Evolutionary conservation across 2,888 invertebrate genomes (phyloP).

Genomic region (Gibbula magus): DNA sequence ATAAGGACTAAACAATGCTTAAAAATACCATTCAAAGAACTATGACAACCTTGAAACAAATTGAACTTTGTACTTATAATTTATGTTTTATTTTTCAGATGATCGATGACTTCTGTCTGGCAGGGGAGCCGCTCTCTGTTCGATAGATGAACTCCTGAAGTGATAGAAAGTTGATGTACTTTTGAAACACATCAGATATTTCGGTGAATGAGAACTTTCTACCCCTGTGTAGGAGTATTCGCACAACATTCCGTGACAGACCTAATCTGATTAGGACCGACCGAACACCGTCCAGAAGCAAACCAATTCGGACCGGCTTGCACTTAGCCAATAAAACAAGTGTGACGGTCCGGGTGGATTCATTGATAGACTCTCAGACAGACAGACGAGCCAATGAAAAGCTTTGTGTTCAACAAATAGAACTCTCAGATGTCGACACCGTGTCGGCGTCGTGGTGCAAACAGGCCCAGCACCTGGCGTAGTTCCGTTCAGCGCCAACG

Average conservation of each 20-base stretch:
- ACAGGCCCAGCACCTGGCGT: conserved; percentile 5
- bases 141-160: background rate
- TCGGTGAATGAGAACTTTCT: background rate
- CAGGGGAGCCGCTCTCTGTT: background rate
- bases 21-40: no score
- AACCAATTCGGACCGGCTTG: background rate
- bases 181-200: no score
- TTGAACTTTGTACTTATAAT: background rate
- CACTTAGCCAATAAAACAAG: background rate
- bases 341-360: background rate
- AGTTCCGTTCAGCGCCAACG: conserved; percentile 18
- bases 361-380: no score
- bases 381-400: no score
- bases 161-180: background rate
- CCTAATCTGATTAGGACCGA: background rate
- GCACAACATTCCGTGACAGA: background rate
- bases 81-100: background rate
- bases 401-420: no score
- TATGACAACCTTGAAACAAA: no score
- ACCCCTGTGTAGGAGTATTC: background rate
- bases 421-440: background rate
- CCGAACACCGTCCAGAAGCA: background rate
- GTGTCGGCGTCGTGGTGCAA: background rate
- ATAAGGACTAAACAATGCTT: no score
- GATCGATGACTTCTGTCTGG: conserved; percentile 15